phyloP scores from a whole-genome alignment of 2,113 vertebrate species.

The Phyllostomus discolor region DNA sequence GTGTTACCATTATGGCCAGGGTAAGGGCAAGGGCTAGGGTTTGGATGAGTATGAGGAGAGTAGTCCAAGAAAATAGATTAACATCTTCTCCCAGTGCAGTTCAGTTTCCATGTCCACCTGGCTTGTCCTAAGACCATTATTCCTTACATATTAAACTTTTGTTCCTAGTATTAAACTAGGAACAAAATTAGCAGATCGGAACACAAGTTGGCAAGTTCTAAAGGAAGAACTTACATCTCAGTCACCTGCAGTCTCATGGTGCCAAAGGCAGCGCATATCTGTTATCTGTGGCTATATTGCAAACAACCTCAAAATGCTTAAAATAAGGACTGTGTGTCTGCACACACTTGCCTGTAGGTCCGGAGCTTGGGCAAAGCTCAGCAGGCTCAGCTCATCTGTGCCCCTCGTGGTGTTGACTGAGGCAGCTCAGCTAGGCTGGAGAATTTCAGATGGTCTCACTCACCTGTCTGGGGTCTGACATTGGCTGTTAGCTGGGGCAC shows the following conservation, averaged over 20 bases:
- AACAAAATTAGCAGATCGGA: neutral
- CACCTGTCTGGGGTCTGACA: neutral
- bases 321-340: neutral
- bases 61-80: neutral
- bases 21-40: neutral
- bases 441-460: neutral
- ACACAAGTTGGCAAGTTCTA: neutral
- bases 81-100: neutral
- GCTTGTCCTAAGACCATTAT: neutral
- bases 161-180: too few species aligned
- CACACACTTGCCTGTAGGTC: neutral
- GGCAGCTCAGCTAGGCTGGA: neutral
- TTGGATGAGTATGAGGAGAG: neutral
- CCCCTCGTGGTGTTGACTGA: neutral
- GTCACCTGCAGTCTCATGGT: neutral
- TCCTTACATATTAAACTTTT: neutral
- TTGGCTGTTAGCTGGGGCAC: neutral
- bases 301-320: neutral
- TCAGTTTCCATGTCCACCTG: neutral
- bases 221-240: neutral
- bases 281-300: neutral
- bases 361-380: neutral
- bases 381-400: too few species aligned
- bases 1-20: neutral
- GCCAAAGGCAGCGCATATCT: neutral